These are phyloP conservation scores for Loriculus beryllinus DNA, from an alignment of 2,797 vertebrate species.

Conservation along the genomic window DNA sequence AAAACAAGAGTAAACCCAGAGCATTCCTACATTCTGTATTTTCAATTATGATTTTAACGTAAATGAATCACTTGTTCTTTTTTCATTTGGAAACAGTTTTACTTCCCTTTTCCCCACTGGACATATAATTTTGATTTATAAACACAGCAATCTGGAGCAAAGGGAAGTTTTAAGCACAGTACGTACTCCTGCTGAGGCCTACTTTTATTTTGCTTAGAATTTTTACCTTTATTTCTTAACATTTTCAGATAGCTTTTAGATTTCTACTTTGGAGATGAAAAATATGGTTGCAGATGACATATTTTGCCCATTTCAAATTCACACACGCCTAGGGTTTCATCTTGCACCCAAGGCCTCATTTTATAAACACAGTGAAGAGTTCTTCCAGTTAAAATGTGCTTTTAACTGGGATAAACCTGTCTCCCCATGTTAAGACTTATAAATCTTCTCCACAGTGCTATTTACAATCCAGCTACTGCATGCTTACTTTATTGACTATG, in stretches of 20 bases:
- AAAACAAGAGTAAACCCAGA: conserved; percentile 39
- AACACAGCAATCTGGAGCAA: conserved; percentile 72
- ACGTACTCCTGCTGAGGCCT: conserved; percentile 45
- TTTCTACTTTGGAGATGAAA: conserved; percentile 32
- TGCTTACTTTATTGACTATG: conserved; percentile 74
- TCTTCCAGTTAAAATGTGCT: conserved; percentile 64
- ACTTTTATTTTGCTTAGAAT: conserved; percentile 26
- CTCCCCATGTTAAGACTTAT: conserved; percentile 70
- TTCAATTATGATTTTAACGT: conserved; percentile 78
- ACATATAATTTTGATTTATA: conserved; percentile 85
- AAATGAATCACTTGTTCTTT: conserved; percentile 76
- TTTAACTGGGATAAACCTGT: conserved; percentile 78
- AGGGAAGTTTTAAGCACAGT: conserved; percentile 77
- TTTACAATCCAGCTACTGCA: conserved; percentile 75
- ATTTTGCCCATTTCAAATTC: conserved; percentile 24
- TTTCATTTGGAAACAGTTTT: conserved; percentile 79
- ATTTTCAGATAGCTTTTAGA: conserved; percentile 42
- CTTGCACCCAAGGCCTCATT: conserved; percentile 39
- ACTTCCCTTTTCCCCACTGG: conserved; percentile 79
- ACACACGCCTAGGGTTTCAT: conserved; percentile 40
- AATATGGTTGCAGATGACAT: background rate
- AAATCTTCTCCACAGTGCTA: conserved; percentile 74
- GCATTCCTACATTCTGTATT: conserved; percentile 69
- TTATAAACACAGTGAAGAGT: conserved; percentile 70
- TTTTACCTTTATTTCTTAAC: background rate